A percentile compares a stretch with the other conserved stretches of the same genome.
phyloP scores from a whole-genome alignment of 2,113 vertebrate genomes.

The Numenius arquata region DNA sequence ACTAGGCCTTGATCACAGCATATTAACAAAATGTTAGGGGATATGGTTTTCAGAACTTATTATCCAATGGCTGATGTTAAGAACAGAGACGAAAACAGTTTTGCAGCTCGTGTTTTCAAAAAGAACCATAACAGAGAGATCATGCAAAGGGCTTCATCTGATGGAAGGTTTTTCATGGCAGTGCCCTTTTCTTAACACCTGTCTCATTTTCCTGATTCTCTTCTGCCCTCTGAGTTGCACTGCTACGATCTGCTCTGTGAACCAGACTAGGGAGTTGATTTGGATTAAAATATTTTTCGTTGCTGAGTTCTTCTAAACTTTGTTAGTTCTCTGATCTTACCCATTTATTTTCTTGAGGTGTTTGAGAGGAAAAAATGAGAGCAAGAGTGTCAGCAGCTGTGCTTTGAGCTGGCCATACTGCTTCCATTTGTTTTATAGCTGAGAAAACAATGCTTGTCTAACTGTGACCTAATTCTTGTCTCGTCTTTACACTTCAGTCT shows the following conservation, averaged over 20 bases:
- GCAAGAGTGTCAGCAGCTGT: not conserved
- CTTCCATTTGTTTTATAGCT: slow-evolving; percentile 30
- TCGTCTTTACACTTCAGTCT: not conserved
- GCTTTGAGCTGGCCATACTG: not conserved
- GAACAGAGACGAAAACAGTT: not conserved
- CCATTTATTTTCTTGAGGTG: not conserved
- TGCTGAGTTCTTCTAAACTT: not conserved
- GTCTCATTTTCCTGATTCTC: not conserved
- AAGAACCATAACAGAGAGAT: not conserved
- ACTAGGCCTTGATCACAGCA: not conserved
- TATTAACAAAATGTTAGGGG: not conserved
- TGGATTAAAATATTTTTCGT: not conserved
- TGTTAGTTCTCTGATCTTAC: not conserved
- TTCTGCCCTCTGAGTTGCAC: not conserved
- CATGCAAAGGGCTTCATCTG: not conserved
- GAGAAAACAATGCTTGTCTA: not conserved
- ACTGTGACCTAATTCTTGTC: not conserved
- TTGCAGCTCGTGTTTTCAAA: not conserved
- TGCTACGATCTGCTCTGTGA: not conserved
- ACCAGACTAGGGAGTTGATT: not conserved
- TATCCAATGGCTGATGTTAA: not conserved
- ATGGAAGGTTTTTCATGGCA: not conserved
- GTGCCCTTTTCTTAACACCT: not conserved
- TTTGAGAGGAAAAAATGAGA: not conserved
- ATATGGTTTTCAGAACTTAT: not conserved